Conservation (phyloP, 2,888 invertebrate genomes). For the Hermaeophaga mercurialis region DNA sequence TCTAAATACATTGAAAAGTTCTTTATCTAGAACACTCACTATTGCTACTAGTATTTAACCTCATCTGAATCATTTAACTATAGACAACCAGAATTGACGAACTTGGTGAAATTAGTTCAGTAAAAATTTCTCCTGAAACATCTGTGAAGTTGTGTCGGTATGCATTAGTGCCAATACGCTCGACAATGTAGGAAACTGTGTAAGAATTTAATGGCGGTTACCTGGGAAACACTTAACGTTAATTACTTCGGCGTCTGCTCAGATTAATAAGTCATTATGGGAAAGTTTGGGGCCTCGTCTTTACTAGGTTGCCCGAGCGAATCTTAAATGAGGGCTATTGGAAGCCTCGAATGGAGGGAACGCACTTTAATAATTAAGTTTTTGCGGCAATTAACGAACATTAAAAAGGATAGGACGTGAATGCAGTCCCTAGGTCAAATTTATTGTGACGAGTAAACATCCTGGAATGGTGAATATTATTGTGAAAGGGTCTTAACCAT, state of each 20-base stretch:
- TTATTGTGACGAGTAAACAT: too few relatives aligned
- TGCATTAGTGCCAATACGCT: not conserved
- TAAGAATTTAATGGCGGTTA: constrained; percentile 20
- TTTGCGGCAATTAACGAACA: not conserved
- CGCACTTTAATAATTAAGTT: constrained; percentile 24
- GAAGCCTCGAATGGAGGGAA: not conserved
- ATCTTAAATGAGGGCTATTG: constrained; percentile 11
- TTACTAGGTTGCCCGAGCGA: not conserved
- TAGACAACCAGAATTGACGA: too few relatives aligned
- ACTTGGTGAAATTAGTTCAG: too few relatives aligned
- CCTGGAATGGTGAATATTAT: too few relatives aligned
- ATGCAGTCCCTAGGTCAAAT: not conserved
- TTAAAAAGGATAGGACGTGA: not conserved
- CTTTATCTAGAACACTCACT: too few relatives aligned
- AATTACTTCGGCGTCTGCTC: constrained; percentile 34
- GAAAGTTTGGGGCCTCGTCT: constrained; percentile 16
- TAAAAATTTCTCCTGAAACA: too few relatives aligned
- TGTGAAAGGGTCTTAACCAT: too few relatives aligned
- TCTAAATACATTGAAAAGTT: not conserved
- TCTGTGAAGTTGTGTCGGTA: not conserved
- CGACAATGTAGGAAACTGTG: constrained; percentile 17
- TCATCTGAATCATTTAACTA: not conserved
- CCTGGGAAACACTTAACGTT: constrained; percentile 31
- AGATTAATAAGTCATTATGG: constrained; percentile 36
- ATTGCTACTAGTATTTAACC: not conserved